phyloP scores from a whole-genome alignment of 1,140 invertebrate genomes.

The Campoletis sonorensis region DNA sequence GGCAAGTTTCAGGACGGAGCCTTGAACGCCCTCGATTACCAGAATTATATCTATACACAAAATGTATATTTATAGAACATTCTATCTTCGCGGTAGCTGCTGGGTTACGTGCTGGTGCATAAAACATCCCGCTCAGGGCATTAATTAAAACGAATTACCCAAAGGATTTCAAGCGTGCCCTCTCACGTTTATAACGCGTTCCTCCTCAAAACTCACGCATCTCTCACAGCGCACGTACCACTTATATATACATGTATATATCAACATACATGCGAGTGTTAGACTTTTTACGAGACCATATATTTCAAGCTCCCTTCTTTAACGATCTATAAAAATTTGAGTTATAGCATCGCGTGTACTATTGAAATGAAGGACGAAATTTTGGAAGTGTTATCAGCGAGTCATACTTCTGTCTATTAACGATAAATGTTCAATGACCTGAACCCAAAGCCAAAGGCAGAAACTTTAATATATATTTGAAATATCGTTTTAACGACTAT shows the following conservation, averaged over 20 bases:
- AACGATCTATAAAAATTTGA: too few relatives aligned
- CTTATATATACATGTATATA: background rate
- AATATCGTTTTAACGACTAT: too few relatives aligned
- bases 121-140: conserved; percentile 42
- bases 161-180: conserved; percentile 1
- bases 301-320: too few relatives aligned
- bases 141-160: conserved; percentile 44
- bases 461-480: too few relatives aligned
- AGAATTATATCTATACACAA: background rate
- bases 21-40: conserved; percentile 1
- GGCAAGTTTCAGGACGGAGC: background rate
- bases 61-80: background rate
- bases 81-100: conserved; percentile 21
- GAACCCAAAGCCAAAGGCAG: too few relatives aligned
- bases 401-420: too few relatives aligned
- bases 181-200: conserved; percentile 16
- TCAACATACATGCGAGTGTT: background rate
- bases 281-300: too few relatives aligned
- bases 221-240: background rate
- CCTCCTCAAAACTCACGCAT: conserved; percentile 16
- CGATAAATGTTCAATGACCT: too few relatives aligned
- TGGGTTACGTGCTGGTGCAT: conserved; percentile 41
- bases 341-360: too few relatives aligned
- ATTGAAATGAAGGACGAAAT: too few relatives aligned
- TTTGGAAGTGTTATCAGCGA: too few relatives aligned